Conservation (phyloP, 2,888 invertebrate species). For the Lasioglossum pauxillum region DNA sequence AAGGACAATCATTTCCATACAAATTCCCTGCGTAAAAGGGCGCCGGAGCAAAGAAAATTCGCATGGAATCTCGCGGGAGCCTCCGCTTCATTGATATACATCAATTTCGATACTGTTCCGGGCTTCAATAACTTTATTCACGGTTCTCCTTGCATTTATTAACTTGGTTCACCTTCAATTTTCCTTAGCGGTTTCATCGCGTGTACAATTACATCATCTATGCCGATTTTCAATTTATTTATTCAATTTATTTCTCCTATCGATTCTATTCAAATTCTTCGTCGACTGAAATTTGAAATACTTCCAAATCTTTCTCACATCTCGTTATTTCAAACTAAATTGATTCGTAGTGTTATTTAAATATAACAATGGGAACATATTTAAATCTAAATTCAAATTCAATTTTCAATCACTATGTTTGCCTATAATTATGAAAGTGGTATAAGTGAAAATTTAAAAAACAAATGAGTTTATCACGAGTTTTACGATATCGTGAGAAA, state of each 20-base stretch:
- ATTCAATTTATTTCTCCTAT: too few species aligned
- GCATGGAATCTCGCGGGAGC: neutral
- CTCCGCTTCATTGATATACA: conserved; percentile 17
- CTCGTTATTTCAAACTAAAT: too few species aligned
- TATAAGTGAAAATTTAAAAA: too few species aligned
- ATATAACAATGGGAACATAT: too few species aligned
- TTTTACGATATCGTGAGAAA: too few species aligned
- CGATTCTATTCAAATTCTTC: neutral
- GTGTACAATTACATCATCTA: neutral
- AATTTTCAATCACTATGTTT: too few species aligned
- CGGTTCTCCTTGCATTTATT: neutral
- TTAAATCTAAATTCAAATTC: too few species aligned
- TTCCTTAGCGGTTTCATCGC: neutral
- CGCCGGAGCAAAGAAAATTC: neutral
- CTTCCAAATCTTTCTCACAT: too few species aligned
- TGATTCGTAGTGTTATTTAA: too few species aligned
- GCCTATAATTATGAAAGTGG: too few species aligned
- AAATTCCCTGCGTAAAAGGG: conserved; percentile 5
- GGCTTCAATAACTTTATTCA: neutral
- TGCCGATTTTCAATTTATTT: neutral
- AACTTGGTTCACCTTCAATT: neutral
- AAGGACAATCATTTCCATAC: conserved; percentile 32
- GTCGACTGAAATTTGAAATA: too few species aligned
- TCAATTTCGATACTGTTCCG: neutral
- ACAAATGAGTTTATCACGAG: too few species aligned